Percentiles rank a stretch among this genome's conserved stretches.
Conservation (phyloP, 2,888 invertebrate genomes). For the Heliothis peltigera region DNA sequence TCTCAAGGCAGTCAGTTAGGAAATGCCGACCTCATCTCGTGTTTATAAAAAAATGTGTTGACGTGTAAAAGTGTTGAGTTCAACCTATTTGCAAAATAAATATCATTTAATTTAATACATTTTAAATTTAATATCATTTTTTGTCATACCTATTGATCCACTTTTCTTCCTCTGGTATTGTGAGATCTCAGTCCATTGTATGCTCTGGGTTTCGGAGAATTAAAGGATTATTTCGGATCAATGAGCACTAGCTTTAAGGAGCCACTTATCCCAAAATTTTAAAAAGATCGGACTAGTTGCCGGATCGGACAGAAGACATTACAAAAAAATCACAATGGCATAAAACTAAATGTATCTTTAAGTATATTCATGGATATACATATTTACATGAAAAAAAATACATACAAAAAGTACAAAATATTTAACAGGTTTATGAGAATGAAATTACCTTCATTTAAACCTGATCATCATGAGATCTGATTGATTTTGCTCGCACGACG, state of each 20-base stretch:
- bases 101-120: neutral
- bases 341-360: neutral
- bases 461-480: too few relatives aligned
- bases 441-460: too few relatives aligned
- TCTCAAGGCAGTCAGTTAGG: too few relatives aligned
- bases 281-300: neutral
- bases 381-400: too few relatives aligned
- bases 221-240: slow-evolving; percentile 43
- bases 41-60: too few relatives aligned
- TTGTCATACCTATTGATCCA: neutral
- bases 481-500: neutral
- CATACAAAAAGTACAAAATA: too few relatives aligned
- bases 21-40: too few relatives aligned
- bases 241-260: slow-evolving; percentile 32
- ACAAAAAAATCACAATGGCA: neutral
- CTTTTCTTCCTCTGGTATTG: neutral
- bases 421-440: too few relatives aligned
- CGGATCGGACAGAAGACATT: neutral
- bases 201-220: neutral
- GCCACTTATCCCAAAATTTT: slow-evolving; percentile 4
- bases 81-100: too few relatives aligned
- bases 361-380: too few relatives aligned
- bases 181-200: slow-evolving; percentile 20
- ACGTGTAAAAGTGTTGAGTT: too few relatives aligned
- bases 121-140: neutral